These are phyloP conservation scores for Hydra vulgaris DNA, from an alignment of 30 jellyfish, hydroid and myxozoan species.

Conservation along the genomic window DNA sequence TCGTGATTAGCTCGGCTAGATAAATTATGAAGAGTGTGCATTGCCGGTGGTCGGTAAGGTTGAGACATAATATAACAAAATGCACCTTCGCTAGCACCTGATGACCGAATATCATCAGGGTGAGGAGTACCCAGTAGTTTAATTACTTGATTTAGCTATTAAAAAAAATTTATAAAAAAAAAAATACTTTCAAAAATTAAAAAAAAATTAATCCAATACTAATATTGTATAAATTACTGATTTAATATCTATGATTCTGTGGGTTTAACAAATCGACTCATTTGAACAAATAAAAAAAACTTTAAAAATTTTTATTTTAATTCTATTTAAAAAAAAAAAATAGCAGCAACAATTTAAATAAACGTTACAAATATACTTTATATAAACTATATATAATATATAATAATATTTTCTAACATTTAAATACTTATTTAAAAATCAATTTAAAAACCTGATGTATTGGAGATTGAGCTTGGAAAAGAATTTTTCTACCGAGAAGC, in stretches of 20 bases:
- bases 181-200: not conserved
- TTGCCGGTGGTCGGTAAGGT: conserved; percentile 74
- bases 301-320: too few species aligned
- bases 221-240: not conserved
- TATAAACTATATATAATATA: too few species aligned
- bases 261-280: too few species aligned
- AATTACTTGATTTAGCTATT: conserved; percentile 60
- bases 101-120: conserved; percentile 72
- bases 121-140: conserved; percentile 94
- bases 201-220: not conserved
- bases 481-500: conserved; percentile 72
- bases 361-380: too few species aligned
- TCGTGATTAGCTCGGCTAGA: conserved; percentile 86
- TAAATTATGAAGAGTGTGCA: conserved; percentile 70
- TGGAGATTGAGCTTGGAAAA: conserved; percentile 93
- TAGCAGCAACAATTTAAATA: too few species aligned
- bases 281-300: too few species aligned
- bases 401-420: too few species aligned
- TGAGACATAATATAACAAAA: conserved; percentile 72
- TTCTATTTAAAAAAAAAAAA: too few species aligned
- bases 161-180: not conserved
- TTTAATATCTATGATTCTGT: too few species aligned
- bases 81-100: conserved; percentile 97
- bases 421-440: too few species aligned
- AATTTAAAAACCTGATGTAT: conserved; percentile 86